phyloP scores from a whole-genome alignment of 2,888 invertebrate species.

The Limnephilus rhombicus region DNA sequence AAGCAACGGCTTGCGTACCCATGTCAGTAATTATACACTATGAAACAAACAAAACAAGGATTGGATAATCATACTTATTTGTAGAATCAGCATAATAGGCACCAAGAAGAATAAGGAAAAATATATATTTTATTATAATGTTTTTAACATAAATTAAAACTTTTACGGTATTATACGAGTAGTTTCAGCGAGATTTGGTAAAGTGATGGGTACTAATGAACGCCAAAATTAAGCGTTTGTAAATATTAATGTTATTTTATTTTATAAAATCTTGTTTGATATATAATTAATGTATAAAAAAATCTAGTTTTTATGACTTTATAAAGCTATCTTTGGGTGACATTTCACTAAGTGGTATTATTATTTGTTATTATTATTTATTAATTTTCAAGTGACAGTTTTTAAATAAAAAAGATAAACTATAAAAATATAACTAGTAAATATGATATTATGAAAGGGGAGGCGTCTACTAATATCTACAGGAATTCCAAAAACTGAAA shows the following conservation, averaged over 20 bases:
- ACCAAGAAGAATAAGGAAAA: background rate
- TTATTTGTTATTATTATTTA: too few relatives aligned
- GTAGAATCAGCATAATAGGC: background rate
- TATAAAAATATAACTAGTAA: too few relatives aligned
- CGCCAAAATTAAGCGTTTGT: too few relatives aligned
- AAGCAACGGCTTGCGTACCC: background rate
- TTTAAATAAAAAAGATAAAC: too few relatives aligned
- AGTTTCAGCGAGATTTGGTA: background rate
- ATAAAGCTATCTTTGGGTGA: background rate
- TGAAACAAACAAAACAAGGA: background rate
- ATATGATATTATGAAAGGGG: too few relatives aligned
- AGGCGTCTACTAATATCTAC: too few relatives aligned
- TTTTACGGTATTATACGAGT: background rate
- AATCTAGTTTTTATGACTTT: background rate
- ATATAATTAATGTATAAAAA: too few relatives aligned
- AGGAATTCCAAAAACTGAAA: too few relatives aligned
- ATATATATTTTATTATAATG: background rate
- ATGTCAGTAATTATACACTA: background rate
- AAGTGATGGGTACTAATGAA: background rate
- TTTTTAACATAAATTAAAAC: background rate
- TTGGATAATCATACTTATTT: background rate
- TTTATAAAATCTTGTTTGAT: too few relatives aligned
- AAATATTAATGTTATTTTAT: too few relatives aligned
- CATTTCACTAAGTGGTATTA: too few relatives aligned
- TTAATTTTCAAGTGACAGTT: too few relatives aligned